Conservation (phyloP, 1,140 invertebrate genomes). For the Drepana arcuata region DNA sequence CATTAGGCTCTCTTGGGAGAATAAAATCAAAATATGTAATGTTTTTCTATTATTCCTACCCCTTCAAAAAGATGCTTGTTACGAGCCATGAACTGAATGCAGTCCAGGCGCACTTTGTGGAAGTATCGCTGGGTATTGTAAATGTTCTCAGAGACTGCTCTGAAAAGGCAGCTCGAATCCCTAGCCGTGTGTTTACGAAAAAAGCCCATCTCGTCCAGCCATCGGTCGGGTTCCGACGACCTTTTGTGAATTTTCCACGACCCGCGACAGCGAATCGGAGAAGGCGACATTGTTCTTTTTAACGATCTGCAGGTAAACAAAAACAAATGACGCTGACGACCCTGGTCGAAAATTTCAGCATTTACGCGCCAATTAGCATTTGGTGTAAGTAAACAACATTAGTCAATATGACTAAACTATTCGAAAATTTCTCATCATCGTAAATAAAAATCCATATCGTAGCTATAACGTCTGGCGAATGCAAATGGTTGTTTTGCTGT, state of each 20-base stretch:
- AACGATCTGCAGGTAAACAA: conserved; percentile 66
- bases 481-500: conserved; percentile 63
- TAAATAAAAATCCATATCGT: conserved; percentile 59
- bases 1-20: too few species aligned
- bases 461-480: conserved; percentile 49
- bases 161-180: conserved; percentile 88
- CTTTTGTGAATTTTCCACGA: conserved; percentile 64
- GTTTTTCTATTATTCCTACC: conserved; percentile 32
- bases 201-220: conserved; percentile 82
- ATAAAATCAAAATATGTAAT: conserved; percentile 15
- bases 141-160: conserved; percentile 88
- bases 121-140: conserved; percentile 85
- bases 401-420: too few species aligned
- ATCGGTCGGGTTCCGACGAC: conserved; percentile 76
- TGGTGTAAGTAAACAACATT: too few species aligned
- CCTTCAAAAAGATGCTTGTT: conserved; percentile 68
- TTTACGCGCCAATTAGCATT: too few species aligned
- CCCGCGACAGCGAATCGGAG: conserved; percentile 55
- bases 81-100: conserved; percentile 79
- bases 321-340: conserved; percentile 54
- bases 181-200: conserved; percentile 87
- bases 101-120: conserved; percentile 80
- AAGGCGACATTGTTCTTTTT: conserved; percentile 52
- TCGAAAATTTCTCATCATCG: conserved; percentile 4
- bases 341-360: too few species aligned